Evolutionary conservation across 2,797 vertebrate species (phyloP).

Genomic region (Mus minutoides): DNA sequence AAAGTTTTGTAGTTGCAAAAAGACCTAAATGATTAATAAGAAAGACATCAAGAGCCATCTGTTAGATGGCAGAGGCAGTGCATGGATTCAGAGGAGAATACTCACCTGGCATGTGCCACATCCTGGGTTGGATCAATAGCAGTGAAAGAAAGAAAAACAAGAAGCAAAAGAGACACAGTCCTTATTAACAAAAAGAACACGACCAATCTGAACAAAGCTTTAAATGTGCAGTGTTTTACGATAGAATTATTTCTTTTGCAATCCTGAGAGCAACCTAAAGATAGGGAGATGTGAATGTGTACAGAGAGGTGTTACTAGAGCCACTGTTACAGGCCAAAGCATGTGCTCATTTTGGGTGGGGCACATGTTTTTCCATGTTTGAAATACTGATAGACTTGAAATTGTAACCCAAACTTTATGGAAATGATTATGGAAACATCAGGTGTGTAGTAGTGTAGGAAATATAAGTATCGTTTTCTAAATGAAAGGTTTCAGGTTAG

Average conservation of each 20-base stretch:
- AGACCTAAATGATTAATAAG: neutral
- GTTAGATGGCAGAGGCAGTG: neutral
- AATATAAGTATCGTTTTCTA: neutral
- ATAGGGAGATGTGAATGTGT: neutral
- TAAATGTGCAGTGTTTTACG: neutral
- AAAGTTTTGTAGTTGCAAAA: neutral
- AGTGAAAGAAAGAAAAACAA: neutral
- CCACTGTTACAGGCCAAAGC: neutral
- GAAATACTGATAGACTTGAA: neutral
- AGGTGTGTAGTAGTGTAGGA: neutral
- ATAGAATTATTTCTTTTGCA: neutral
- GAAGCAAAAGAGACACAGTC: neutral
- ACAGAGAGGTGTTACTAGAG: neutral
- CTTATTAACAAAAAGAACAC: neutral
- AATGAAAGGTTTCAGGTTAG: neutral
- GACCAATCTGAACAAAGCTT: neutral
- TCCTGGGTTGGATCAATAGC: neutral
- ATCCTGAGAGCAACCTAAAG: neutral
- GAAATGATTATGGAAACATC: neutral
- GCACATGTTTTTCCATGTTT: neutral
- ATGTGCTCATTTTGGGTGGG: neutral
- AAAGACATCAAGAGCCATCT: neutral
- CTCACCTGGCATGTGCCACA: neutral
- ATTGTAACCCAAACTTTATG: neutral
- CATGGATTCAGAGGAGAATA: neutral